These are phyloP conservation scores for Drosophila punjabiensis DNA, from an alignment of 1,140 invertebrate species.

Conservation along the genomic window DNA sequence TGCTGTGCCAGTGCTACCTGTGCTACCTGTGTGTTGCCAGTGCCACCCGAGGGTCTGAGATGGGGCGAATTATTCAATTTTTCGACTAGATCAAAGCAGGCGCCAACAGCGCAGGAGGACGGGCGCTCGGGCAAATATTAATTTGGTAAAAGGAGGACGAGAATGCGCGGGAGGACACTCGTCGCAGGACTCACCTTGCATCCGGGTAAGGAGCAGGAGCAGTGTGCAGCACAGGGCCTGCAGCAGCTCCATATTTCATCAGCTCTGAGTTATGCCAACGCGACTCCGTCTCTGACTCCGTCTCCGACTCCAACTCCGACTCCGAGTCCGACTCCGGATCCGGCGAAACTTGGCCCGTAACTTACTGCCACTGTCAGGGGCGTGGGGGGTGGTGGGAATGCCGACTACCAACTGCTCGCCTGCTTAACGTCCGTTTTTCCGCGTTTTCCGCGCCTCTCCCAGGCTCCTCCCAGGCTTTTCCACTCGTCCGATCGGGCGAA, in stretches of 20 bases:
- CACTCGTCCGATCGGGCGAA: slow-evolving; percentile 20
- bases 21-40: not conserved
- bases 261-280: slow-evolving; percentile 57
- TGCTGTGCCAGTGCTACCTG: not conserved
- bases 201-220: slow-evolving; percentile 72
- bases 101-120: slow-evolving; percentile 7
- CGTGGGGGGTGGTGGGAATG: not conserved
- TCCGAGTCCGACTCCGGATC: slow-evolving; percentile 19
- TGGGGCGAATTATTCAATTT: slow-evolving; percentile 35
- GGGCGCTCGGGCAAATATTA: slow-evolving; percentile 25
- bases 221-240: slow-evolving; percentile 75
- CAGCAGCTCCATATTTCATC: slow-evolving; percentile 76
- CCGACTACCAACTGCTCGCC: slow-evolving; percentile 4
- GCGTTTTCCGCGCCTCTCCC: slow-evolving; percentile 22
- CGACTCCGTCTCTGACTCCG: slow-evolving; percentile 25
- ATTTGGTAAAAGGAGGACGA: not conserved
- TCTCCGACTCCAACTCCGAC: not conserved
- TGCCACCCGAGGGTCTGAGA: not conserved
- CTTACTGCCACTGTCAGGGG: slow-evolving; percentile 56
- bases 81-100: slow-evolving; percentile 50
- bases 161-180: not conserved
- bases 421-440: slow-evolving; percentile 52
- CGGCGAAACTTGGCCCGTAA: slow-evolving; percentile 50
- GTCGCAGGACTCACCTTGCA: slow-evolving; percentile 70
- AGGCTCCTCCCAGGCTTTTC: not conserved